Evolutionary conservation across 2,113 vertebrate genomes (phyloP).

Genomic region (Drymodes brunneopygia): DNA sequence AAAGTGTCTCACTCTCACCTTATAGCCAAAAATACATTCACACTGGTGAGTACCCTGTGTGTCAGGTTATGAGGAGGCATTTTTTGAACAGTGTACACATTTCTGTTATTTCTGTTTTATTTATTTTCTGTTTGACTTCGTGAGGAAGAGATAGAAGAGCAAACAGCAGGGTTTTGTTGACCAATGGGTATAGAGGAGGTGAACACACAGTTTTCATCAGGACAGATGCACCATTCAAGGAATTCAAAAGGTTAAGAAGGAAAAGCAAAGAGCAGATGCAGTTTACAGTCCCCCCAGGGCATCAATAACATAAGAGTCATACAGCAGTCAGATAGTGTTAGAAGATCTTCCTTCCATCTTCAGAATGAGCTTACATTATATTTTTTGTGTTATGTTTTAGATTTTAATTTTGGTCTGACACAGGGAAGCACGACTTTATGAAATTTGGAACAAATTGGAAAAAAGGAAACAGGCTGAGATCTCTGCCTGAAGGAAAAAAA

Average conservation of each 20-base stretch:
- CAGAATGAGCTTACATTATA: background rate
- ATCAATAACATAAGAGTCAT: background rate
- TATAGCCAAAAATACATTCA: background rate
- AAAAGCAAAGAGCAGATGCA: background rate
- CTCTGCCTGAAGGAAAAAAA: background rate
- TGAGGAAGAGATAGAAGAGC: background rate
- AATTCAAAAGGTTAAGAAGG: background rate
- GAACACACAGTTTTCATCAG: background rate
- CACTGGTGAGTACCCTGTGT: background rate
- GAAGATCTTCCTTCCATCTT: background rate
- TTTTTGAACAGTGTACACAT: background rate
- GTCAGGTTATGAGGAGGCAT: background rate
- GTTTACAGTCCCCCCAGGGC: background rate
- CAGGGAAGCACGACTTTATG: accelerated
- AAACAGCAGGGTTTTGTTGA: background rate
- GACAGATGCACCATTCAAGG: background rate
- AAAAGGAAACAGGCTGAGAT: background rate
- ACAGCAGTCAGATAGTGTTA: background rate
- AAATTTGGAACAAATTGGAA: background rate
- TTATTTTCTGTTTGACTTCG: background rate
- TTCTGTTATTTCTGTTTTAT: background rate
- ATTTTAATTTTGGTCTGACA: background rate
- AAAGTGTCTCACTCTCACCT: background rate
- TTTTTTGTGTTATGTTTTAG: background rate
- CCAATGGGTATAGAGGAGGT: background rate